Base-by-base conservation (phyloP, 1,140 invertebrate genomes). In the Schlechtendalia chinensis region DNA sequence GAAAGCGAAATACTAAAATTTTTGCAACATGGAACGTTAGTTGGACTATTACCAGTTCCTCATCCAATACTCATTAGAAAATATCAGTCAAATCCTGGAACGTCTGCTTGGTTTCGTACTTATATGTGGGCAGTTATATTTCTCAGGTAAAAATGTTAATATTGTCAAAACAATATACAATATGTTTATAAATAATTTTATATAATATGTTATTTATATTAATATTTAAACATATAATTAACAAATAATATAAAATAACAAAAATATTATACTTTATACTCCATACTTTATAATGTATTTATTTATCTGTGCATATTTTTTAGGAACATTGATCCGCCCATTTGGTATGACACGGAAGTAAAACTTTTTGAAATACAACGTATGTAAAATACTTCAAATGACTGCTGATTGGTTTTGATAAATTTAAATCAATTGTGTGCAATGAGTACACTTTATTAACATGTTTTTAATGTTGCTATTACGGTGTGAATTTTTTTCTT, bases 101-200 rank as follows among this genome's bases (percentile, higher is more conserved):
- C 98, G 3, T 97, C 97, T 16, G 95, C 97, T 84, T 99, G 98
- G 98, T 99, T 99, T 87, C 88, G 97, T 74, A 99, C 97, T 1
- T 99, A 99, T 85, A 96, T 99, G 91, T 99, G 97, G 97, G 98
- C 97, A 54, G 94, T 99, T 29, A 98, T 99, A 83, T 99, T 99
- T 88, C 89, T 99, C 81, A 91, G 95, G 93, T 95, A 86, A 83
- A 81, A 82, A 65, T 80, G 59, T 69, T 54, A 77, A 22, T 58
- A 11, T 39, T 39, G 32, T 39, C 8, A 39, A 39, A 39, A 39
- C 32, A 39, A 39, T 8, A 8, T 39, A 39, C 32, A 39, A 39
- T n/a, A n/a, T n/a, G n/a, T n/a, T n/a, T n/a, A n/a, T n/a, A n/a
- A n/a, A n/a, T n/a, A n/a, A n/a, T n/a, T n/a, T n/a, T n/a, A n/a